Percentiles rank a stretch among this genome's conserved stretches.
phyloP scores from a whole-genome alignment of 2,888 invertebrate genomes.

The Nomada hirtipes region DNA sequence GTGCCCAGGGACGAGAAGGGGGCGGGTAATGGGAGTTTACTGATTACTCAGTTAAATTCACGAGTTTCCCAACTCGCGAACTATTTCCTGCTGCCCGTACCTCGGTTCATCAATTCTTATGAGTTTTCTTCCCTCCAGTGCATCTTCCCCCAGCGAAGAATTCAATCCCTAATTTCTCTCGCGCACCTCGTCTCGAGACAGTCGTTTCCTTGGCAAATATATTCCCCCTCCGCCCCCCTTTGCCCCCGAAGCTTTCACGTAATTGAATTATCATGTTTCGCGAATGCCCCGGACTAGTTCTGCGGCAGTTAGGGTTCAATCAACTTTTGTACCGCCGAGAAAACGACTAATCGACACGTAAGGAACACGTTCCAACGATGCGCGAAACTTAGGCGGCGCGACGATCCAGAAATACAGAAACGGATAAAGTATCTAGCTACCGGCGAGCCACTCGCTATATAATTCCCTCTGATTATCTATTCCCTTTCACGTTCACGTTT shows the following conservation, averaged over 20 bases:
- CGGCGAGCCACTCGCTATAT: slow-evolving; percentile 18
- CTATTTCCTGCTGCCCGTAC: slow-evolving; percentile 47
- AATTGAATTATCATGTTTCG: slow-evolving; percentile 2
- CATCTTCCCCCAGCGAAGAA: slow-evolving; percentile 7
- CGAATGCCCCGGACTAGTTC: too few relatives aligned
- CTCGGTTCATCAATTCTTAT: slow-evolving; percentile 64
- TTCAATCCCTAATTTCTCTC: slow-evolving; percentile 44
- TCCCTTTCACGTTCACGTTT: slow-evolving; percentile 48
- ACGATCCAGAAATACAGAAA: neutral
- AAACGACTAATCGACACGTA: slow-evolving; percentile 10
- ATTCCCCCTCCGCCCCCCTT: neutral
- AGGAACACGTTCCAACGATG: neutral
- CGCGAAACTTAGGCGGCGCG: neutral
- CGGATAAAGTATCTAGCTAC: neutral
- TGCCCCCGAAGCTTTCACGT: neutral
- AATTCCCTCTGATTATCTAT: slow-evolving; percentile 64
- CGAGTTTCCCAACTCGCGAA: slow-evolving; percentile 58
- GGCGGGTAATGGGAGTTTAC: slow-evolving; percentile 62
- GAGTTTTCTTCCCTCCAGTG: slow-evolving; percentile 48
- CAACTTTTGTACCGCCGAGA: neutral
- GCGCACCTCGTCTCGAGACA: slow-evolving; percentile 18
- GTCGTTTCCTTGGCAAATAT: slow-evolving; percentile 17
- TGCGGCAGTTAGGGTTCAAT: neutral
- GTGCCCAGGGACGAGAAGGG: slow-evolving; percentile 8
- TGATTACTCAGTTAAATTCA: slow-evolving; percentile 69